A percentile compares a stretch with the other conserved stretches of the same genome.
Conservation (phyloP, 2,888 invertebrate genomes). For the Pollenia amentaria region DNA sequence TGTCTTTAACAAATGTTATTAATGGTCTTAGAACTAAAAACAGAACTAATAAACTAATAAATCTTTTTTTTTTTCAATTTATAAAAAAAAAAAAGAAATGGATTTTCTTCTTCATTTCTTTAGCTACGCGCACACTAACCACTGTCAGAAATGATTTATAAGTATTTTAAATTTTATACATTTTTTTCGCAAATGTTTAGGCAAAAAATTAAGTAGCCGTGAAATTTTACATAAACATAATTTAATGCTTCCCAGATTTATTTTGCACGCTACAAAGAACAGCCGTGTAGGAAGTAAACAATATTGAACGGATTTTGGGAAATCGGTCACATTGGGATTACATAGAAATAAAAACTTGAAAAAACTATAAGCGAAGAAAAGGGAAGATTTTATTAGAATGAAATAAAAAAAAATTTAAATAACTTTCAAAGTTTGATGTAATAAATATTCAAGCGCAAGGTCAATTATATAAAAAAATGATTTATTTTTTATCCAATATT, state of each 20-base stretch:
- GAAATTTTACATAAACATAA: neutral
- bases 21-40: neutral
- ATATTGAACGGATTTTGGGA: too few relatives aligned
- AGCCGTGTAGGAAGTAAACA: neutral
- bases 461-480: too few relatives aligned
- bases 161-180: neutral
- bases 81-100: neutral
- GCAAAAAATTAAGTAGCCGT: constrained; percentile 7
- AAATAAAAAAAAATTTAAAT: too few relatives aligned
- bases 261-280: neutral
- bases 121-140: neutral
- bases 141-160: constrained; percentile 36
- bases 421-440: too few relatives aligned
- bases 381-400: too few relatives aligned
- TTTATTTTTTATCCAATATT: too few relatives aligned
- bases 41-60: neutral
- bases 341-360: too few relatives aligned
- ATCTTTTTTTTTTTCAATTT: neutral
- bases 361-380: too few relatives aligned
- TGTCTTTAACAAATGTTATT: constrained; percentile 25
- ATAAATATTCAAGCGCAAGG: too few relatives aligned
- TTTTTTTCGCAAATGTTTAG: neutral
- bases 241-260: neutral
- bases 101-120: neutral
- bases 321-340: too few relatives aligned